A percentile compares a stretch with the other conserved stretches of the same genome.
Evolutionary conservation across 2,797 vertebrate genomes (phyloP).

Genomic region (Taeniopygia guttata): DNA sequence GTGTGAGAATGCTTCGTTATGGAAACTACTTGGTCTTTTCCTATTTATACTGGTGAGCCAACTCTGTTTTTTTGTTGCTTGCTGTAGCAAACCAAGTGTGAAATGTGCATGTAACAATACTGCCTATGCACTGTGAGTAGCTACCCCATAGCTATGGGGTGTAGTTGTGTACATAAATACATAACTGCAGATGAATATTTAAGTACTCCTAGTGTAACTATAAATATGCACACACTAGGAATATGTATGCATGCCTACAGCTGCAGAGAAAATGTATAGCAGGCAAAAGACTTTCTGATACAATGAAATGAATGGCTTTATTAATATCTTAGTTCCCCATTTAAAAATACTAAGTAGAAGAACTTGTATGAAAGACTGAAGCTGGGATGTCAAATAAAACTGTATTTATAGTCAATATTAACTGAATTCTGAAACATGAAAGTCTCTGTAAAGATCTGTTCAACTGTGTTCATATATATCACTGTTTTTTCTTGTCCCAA

Average conservation of each 20-base stretch:
- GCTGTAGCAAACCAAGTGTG: neutral
- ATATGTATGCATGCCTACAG: no score
- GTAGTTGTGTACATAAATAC: neutral
- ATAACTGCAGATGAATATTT: neutral
- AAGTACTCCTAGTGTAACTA: neutral
- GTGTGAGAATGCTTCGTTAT: neutral
- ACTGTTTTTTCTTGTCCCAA: neutral
- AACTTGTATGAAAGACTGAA: neutral
- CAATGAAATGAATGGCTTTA: neutral
- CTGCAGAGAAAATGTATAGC: neutral
- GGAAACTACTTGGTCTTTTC: neutral
- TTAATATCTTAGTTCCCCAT: neutral
- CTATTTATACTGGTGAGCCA: neutral
- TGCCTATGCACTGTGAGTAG: neutral
- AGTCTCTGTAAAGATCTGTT: neutral
- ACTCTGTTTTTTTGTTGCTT: neutral
- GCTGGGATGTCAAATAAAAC: neutral
- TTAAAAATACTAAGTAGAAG: neutral
- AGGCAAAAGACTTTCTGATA: neutral
- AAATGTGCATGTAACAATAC: neutral
- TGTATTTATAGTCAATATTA: neutral
- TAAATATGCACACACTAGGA: neutral
- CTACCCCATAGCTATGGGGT: neutral
- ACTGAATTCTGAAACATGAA: neutral
- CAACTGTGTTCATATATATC: neutral